These are phyloP conservation scores for Acropora tenuis DNA, from an alignment of 64 coral and sea anemone species.

Conservation along the genomic window DNA sequence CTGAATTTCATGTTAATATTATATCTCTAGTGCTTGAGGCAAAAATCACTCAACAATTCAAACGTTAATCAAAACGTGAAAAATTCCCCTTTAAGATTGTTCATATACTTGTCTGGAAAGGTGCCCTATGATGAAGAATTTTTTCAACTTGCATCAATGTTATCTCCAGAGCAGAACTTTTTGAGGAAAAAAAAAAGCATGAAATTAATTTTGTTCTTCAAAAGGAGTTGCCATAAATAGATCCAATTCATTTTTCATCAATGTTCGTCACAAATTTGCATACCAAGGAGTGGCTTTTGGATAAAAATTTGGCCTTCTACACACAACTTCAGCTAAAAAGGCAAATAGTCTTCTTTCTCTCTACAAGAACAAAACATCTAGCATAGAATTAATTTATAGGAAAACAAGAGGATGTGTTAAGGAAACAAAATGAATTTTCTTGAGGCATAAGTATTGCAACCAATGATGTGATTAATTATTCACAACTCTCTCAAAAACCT, in stretches of 20 bases:
- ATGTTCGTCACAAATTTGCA: conserved; percentile 8
- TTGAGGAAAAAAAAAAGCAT: too few species aligned
- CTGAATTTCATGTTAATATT: too few species aligned
- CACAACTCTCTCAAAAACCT: conserved; percentile 17
- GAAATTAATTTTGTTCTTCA: background rate
- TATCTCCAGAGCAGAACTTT: too few species aligned
- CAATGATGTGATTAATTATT: conserved; percentile 37
- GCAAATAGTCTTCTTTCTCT: background rate
- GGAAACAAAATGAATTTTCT: background rate
- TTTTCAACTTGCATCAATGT: too few species aligned
- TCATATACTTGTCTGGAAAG: too few species aligned
- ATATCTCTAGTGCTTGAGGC: too few species aligned
- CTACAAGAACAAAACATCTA: background rate
- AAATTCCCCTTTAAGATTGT: too few species aligned
- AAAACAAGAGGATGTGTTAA: background rate
- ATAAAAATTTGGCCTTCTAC: background rate
- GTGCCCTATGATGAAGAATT: too few species aligned
- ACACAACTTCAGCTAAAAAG: background rate
- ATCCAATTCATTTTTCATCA: background rate
- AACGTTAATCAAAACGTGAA: too few species aligned
- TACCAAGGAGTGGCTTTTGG: conserved; percentile 8
- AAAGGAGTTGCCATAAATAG: background rate
- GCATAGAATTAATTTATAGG: background rate
- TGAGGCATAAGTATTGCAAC: background rate
- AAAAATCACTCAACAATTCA: too few species aligned